Percentiles rank a stretch among this genome's conserved stretches.
Conservation (phyloP, 2,888 invertebrate species). For the Agrotis exclamationis region DNA sequence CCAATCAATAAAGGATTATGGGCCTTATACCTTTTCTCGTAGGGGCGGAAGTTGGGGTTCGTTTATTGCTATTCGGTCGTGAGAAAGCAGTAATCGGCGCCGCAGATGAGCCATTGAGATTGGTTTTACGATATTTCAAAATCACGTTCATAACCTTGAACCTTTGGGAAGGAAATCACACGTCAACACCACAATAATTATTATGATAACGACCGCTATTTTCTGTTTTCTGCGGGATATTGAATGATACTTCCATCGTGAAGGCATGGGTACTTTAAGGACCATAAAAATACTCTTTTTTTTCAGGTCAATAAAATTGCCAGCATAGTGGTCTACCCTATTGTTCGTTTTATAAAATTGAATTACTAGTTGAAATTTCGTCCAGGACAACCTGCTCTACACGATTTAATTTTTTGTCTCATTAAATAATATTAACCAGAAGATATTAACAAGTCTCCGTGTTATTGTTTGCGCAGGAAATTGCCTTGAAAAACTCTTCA, state of each 20-base stretch:
- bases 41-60: slow-evolving; percentile 57
- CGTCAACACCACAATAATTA: slow-evolving; percentile 74
- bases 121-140: slow-evolving; percentile 88
- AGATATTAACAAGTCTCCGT: too few relatives aligned
- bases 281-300: background rate
- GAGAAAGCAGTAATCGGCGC: slow-evolving; percentile 84
- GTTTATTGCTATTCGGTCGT: slow-evolving; percentile 73
- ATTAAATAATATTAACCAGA: background rate
- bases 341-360: background rate
- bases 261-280: background rate
- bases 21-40: slow-evolving; percentile 63
- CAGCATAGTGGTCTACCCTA: too few relatives aligned
- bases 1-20: slow-evolving; percentile 66
- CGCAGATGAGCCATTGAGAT: slow-evolving; percentile 83
- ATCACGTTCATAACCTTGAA: slow-evolving; percentile 89
- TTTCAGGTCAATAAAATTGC: background rate
- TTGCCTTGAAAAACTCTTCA: background rate
- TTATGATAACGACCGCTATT: slow-evolving; percentile 58
- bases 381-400: background rate
- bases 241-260: slow-evolving; percentile 18
- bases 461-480: background rate
- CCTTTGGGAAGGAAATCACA: slow-evolving; percentile 85
- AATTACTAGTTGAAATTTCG: background rate
- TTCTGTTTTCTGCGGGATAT: slow-evolving; percentile 39
- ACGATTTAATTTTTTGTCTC: background rate